Conservation (phyloP, 2,888 invertebrate species). For the Scelioninae gen. 1 region DNA sequence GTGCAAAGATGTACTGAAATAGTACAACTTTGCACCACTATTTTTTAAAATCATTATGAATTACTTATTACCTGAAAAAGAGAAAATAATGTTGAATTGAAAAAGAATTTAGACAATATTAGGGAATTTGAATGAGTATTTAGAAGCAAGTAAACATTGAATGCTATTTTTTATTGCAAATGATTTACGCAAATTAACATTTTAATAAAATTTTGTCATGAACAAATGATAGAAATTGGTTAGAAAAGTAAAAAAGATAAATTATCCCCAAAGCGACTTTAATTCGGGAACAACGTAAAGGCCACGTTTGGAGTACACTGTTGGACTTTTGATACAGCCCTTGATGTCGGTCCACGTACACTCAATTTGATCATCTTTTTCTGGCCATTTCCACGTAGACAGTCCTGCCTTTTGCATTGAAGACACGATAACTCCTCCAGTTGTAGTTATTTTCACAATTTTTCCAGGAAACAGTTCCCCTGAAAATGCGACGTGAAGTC, state of each 20-base stretch:
- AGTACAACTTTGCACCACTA: not conserved
- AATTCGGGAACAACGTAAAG: slow-evolving; percentile 1
- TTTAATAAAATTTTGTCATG: too few relatives aligned
- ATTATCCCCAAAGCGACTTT: slow-evolving; percentile 1
- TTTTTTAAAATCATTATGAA: not conserved
- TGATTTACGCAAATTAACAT: too few relatives aligned
- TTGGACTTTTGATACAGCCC: not conserved
- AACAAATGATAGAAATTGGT: too few relatives aligned
- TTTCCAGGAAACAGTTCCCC: slow-evolving; percentile 2
- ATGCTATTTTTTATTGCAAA: too few relatives aligned
- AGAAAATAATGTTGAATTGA: too few relatives aligned
- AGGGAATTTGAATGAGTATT: too few relatives aligned
- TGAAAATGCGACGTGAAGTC: not conserved
- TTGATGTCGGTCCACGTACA: not conserved
- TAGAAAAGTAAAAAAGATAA: not conserved
- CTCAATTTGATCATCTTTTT: not conserved
- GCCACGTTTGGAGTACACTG: slow-evolving; percentile 1
- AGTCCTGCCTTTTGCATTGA: slow-evolving; percentile 2
- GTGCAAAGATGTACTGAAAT: not conserved
- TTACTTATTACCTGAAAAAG: too few relatives aligned
- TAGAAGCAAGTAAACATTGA: too few relatives aligned
- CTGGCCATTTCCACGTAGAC: not conserved
- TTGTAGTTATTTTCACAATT: slow-evolving; percentile 2
- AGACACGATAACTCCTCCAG: slow-evolving; percentile 1
- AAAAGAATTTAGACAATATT: too few relatives aligned